Conservation (phyloP, 2,113 vertebrate species). For the Sinocyclocheilus anophthalmus region DNA sequence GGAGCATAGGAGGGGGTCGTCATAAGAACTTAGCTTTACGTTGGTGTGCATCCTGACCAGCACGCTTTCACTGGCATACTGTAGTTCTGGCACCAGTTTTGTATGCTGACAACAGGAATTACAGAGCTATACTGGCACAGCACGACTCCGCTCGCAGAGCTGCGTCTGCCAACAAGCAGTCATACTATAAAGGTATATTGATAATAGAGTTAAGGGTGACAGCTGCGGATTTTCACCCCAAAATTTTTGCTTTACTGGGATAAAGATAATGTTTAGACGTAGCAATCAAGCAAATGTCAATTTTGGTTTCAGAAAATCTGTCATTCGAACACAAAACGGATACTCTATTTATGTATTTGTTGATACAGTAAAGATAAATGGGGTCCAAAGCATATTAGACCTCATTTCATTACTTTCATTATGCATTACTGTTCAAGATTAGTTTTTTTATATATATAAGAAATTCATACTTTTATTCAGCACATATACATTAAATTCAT, state of each 20-base stretch:
- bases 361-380: neutral
- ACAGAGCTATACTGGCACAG: slow-evolving; percentile 29
- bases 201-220: neutral
- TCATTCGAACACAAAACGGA: neutral
- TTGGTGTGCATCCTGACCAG: slow-evolving; percentile 21
- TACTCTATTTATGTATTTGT: neutral
- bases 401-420: neutral
- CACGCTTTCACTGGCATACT: slow-evolving; percentile 23
- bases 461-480: too few species aligned
- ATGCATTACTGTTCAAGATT: neutral
- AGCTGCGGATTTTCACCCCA: neutral
- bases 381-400: neutral
- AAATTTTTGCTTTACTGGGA: slow-evolving; percentile 1
- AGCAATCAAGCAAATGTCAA: too few species aligned
- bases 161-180: slow-evolving; percentile 25
- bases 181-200: slow-evolving; percentile 10
- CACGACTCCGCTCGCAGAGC: neutral
- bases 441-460: too few species aligned
- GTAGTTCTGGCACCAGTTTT: slow-evolving; percentile 20
- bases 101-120: slow-evolving; percentile 20
- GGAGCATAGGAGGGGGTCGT: neutral
- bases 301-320: neutral
- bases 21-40: slow-evolving; percentile 19
- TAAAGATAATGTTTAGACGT: neutral
- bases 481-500: too few species aligned